phyloP scores from a whole-genome alignment of 2,888 invertebrate species.

The Anoplius nigerrimus region DNA sequence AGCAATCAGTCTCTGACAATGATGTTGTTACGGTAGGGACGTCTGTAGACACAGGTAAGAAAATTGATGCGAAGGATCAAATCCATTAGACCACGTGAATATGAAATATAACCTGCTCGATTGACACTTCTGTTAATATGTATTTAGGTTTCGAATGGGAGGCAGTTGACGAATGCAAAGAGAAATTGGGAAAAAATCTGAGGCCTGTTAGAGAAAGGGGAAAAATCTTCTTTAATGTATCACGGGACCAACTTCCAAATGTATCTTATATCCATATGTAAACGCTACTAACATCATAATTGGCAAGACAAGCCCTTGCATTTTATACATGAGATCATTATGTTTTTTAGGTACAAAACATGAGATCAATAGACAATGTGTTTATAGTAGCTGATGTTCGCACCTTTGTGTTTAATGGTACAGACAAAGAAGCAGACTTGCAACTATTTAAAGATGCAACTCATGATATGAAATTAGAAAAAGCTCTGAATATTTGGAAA shows the following conservation, averaged over 20 bases:
- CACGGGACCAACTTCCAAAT: constrained; percentile 51
- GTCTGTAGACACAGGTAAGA: constrained; percentile 62
- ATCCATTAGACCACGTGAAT: constrained; percentile 16
- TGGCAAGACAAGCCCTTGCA: neutral
- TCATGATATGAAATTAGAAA: constrained; percentile 49
- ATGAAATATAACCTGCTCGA: constrained; percentile 40
- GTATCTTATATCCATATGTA: constrained; percentile 34
- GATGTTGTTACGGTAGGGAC: constrained; percentile 53
- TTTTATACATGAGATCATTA: neutral
- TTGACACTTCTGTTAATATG: neutral
- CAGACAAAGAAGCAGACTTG: constrained; percentile 51
- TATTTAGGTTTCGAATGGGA: constrained; percentile 65
- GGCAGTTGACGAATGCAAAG: constrained; percentile 63
- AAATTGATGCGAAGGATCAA: neutral
- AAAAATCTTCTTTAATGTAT: constrained; percentile 60
- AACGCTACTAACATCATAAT: neutral
- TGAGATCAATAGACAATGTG: constrained; percentile 65
- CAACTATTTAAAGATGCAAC: constrained; percentile 46
- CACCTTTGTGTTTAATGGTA: constrained; percentile 42
- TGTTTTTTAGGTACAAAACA: constrained; percentile 54
- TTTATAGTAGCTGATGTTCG: constrained; percentile 57
- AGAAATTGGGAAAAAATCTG: constrained; percentile 51
- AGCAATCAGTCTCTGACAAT: constrained; percentile 42
- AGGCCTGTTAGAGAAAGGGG: constrained; percentile 59
- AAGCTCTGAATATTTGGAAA: constrained; percentile 60